Evolutionary conservation across 2,797 vertebrate species (phyloP), one percentile per base, ranked within the genome.

Genomic region (Chelidonichthys spinosus): DNA sequence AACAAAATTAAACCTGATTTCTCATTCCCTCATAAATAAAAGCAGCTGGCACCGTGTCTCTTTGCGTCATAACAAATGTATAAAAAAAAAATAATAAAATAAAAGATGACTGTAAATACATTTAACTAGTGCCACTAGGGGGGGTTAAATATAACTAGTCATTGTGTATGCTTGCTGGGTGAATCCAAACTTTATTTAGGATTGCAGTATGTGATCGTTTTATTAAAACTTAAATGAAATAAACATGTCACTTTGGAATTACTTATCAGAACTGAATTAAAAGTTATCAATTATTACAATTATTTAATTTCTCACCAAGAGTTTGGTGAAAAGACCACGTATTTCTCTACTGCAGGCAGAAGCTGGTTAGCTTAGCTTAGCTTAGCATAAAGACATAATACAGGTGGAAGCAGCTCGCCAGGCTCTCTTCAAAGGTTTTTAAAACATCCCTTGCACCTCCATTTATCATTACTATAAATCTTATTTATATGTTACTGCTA

Each of bases 1-100:
- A 82, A 79, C 39, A 54, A 50, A 73, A 63, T 44, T 1, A 59
- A 64, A 44, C 74, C 70, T 1, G 56, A 70, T 79, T 54, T 39
- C 32, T 63, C n/a, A 4, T 32, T 42, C 33, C 3, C 25, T 47
- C 56, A 11, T 70, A 9, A 70, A 53, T 25, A 25, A 1, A 73
- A 33, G 25, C 42, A 7, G 39, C 36, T 39, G 49, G 15, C 43
- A 58, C 37, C 14, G 37, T 14, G 13, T 47, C 9, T n/a, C 14
- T 63, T 36, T 50, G 61, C 10, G 15, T 59, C n/a, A 25, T 18
- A 66, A 42, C 44, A 36, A 7, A 37, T 13, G n/a, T 10, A 33
- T 66, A n/a, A n/a, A n/a, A n/a, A n/a, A n/a, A 25, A 25, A 25
- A 25, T 1, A 25, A 25, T 25, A 25, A 17, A 35, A 36, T 14